phyloP scores from a whole-genome alignment of 2,797 vertebrate genomes.

The Crenichthys baileyi region DNA sequence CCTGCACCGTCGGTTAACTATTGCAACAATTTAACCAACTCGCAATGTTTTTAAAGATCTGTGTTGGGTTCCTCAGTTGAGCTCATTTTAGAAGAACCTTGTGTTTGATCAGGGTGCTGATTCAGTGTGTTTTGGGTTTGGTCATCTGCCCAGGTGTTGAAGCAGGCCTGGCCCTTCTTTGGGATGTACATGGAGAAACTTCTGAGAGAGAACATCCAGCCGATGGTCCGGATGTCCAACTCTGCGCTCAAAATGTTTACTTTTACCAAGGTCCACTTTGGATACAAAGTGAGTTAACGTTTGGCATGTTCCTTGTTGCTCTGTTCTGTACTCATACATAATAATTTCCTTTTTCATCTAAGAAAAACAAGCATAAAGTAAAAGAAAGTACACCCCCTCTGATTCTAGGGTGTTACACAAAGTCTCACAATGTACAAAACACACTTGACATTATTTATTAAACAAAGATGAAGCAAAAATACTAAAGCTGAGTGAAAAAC shows the following conservation, averaged over 20 bases:
- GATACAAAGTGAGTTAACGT: slow-evolving; percentile 83
- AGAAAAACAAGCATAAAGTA: background rate
- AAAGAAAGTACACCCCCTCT: background rate
- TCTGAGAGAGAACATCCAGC: slow-evolving; percentile 87
- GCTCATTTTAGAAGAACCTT: background rate
- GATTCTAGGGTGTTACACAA: background rate
- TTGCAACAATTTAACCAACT: no score
- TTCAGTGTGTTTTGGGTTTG: background rate
- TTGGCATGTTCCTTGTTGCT: background rate
- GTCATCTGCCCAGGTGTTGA: slow-evolving; percentile 81
- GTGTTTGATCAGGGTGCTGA: background rate
- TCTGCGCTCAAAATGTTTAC: slow-evolving; percentile 87
- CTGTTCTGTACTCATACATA: background rate
- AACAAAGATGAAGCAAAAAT: no score
- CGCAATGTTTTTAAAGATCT: no score
- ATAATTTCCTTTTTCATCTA: background rate
- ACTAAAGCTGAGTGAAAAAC: no score
- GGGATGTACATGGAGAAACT: slow-evolving; percentile 93
- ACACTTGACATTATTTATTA: background rate
- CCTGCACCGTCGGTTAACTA: no score
- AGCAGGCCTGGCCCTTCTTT: slow-evolving; percentile 95
- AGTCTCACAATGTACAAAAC: background rate
- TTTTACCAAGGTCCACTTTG: slow-evolving; percentile 93
- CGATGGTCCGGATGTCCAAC: slow-evolving; percentile 84
- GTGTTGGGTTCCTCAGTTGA: background rate